These are phyloP conservation scores for Physella acuta DNA, from an alignment of 1,140 invertebrate species.

Conservation along the genomic window DNA sequence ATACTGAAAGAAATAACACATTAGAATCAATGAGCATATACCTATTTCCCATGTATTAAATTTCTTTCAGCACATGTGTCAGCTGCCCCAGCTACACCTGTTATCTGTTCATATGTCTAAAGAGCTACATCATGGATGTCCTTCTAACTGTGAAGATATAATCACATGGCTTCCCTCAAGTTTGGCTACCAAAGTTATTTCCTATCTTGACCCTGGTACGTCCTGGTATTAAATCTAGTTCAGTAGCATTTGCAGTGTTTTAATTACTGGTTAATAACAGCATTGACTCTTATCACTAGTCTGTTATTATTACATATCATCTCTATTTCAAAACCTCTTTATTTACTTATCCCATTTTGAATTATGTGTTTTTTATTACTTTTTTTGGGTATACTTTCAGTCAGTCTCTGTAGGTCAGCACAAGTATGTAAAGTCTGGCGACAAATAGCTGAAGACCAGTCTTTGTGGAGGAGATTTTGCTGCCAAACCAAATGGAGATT, in stretches of 20 bases:
- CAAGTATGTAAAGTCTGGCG: constrained; percentile 54
- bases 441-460: constrained; percentile 49
- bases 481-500: constrained; percentile 56
- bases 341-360: too few relatives aligned
- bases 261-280: too few relatives aligned
- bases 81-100: constrained; percentile 60
- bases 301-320: too few relatives aligned
- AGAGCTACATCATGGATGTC: constrained; percentile 60
- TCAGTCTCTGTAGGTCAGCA: constrained; percentile 54
- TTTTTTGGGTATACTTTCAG: too few relatives aligned
- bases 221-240: too few relatives aligned
- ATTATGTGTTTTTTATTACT: too few relatives aligned
- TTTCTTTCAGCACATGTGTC: constrained; percentile 57
- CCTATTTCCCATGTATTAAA: too few relatives aligned
- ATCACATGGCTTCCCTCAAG: constrained; percentile 61
- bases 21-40: too few relatives aligned
- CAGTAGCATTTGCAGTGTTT: too few relatives aligned
- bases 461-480: constrained; percentile 55
- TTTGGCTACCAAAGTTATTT: constrained; percentile 60
- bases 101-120: constrained; percentile 59
- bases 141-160: constrained; percentile 62
- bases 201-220: constrained; percentile 64
- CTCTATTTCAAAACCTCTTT: too few relatives aligned
- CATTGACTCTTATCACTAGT: too few relatives aligned
- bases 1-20: too few relatives aligned